phyloP scores from a whole-genome alignment of 92 coral and sea anemone species.

The Pocillopora meandrina region DNA sequence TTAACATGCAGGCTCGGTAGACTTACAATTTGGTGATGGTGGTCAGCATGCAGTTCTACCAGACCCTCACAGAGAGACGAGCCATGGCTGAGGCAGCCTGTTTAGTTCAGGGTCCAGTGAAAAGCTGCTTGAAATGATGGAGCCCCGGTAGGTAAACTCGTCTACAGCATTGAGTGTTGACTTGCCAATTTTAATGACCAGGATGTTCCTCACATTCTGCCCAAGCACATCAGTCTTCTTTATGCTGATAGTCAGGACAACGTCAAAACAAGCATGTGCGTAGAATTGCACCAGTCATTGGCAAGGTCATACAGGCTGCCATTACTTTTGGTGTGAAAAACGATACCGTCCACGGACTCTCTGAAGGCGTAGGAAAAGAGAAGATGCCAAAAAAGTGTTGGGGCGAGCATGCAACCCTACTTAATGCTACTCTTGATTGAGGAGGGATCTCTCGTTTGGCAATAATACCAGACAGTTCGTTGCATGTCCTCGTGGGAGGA shows the following conservation, averaged over 20 bases:
- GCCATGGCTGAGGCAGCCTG: slow-evolving; percentile 25
- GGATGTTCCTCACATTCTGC: slow-evolving; percentile 19
- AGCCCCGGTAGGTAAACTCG: slow-evolving; percentile 23
- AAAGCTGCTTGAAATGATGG: slow-evolving; percentile 28
- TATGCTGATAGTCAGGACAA: slow-evolving; percentile 36
- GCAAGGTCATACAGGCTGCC: too few species aligned
- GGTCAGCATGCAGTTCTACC: slow-evolving; percentile 18
- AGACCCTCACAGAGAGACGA: slow-evolving; percentile 12
- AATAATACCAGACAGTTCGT: slow-evolving; percentile 3
- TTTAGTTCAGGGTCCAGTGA: slow-evolving; percentile 24
- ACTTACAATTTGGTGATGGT: slow-evolving; percentile 7
- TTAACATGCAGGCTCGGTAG: too few species aligned
- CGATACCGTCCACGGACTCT: background rate
- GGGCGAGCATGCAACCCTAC: slow-evolving; percentile 50
- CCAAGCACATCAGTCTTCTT: slow-evolving; percentile 28
- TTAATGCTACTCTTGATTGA: slow-evolving; percentile 28
- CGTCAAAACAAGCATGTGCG: slow-evolving; percentile 27
- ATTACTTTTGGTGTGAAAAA: too few species aligned
- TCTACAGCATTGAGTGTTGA: slow-evolving; percentile 16
- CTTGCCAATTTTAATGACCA: background rate
- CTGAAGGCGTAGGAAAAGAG: slow-evolving; percentile 26
- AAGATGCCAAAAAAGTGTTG: slow-evolving; percentile 55
- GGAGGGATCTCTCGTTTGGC: slow-evolving; percentile 18
- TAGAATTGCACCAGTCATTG: background rate
- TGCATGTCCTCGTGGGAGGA: slow-evolving; percentile 44